These are phyloP conservation scores for Ancistrus triradiatus DNA, from an alignment of 2,113 vertebrate species.

Conservation along the genomic window DNA sequence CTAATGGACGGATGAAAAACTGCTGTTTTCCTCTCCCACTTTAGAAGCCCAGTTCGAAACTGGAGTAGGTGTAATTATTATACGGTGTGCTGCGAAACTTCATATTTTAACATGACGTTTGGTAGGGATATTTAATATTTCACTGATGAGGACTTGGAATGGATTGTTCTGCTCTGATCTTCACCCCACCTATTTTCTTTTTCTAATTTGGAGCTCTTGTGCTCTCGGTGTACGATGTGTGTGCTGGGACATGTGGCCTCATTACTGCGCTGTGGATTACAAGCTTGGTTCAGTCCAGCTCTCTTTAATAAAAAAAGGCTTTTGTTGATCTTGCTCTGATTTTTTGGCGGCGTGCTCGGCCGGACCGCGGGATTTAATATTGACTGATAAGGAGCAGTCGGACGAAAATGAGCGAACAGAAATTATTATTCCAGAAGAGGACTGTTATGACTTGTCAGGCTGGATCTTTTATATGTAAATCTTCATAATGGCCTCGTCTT, in stretches of 20 bases:
- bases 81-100: slow-evolving; percentile 33
- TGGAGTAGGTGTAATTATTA: slow-evolving; percentile 37
- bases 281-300: slow-evolving; percentile 1
- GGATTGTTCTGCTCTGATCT: slow-evolving; percentile 11
- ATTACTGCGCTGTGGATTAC: slow-evolving; percentile 29
- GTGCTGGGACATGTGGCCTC: slow-evolving; percentile 31
- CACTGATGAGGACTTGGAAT: slow-evolving; percentile 20
- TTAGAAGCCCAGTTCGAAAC: slow-evolving; percentile 11
- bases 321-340: slow-evolving; percentile 9
- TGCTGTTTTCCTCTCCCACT: background rate
- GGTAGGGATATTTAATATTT: slow-evolving; percentile 39
- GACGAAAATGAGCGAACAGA: slow-evolving; percentile 27
- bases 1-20: too few relatives aligned
- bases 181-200: background rate
- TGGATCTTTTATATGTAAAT: slow-evolving; percentile 49
- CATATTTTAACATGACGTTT: slow-evolving; percentile 36
- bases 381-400: slow-evolving; percentile 38
- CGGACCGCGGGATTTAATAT: slow-evolving; percentile 30
- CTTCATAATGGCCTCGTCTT: slow-evolving; percentile 53
- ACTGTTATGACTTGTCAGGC: slow-evolving; percentile 50
- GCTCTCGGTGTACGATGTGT: slow-evolving; percentile 17
- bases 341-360: slow-evolving; percentile 1
- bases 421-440: slow-evolving; percentile 35
- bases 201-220: slow-evolving; percentile 15
- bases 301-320: slow-evolving; percentile 27